Base-by-base conservation (phyloP, 2,888 invertebrate genomes). In the Cosmorhoe ocellata region DNA sequence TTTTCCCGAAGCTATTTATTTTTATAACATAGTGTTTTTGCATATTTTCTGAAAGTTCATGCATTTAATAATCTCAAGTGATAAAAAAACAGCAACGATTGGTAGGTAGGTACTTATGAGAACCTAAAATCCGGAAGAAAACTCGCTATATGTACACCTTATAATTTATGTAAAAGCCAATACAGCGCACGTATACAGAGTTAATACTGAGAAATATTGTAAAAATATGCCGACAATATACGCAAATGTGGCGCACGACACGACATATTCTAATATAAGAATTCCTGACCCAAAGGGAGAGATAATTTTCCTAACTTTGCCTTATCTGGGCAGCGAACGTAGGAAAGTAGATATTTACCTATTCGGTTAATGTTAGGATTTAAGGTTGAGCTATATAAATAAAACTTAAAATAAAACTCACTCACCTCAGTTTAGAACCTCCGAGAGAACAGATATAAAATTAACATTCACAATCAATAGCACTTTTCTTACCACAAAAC, bases 261-360 rank as follows among this genome's bases (percentile, higher is more conserved):
- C 28, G 43, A 62, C 49, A 43, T 43, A 59, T 62, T 64, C 55
- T 64, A 65, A 67, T 69, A 72, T 61, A 53, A 66, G 65, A 71
- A 69, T 65, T 64, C 68, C 59, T 36, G 38, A 37, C 49, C 43
- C 51, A 59, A 53, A 54, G 61, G 52, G 42, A 54, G 53, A 57
- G 60, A 66, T 63, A 63, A 61, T 65, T 66, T 59, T 36, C 55
- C 39, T 51, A 55, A 41, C 51, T 52, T 60, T 13, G 43, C 40
- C 52, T 57, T 69, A 67, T 68, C 66, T 37, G 37, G 32, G 36
- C 41, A 45, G 41, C 34, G 10, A 37, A 46, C 14, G 37, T 37
- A 26, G 39, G 12, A 34, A 45, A 26, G 24, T 38, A 49, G n/a
- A n/a, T n/a, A n/a, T n/a, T n/a, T n/a, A n/a, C n/a, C 45, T 28